Percentiles rank a stretch among this genome's conserved stretches.
Conservation (phyloP, 2,113 vertebrate genomes). For the Irena cyanogastra region DNA sequence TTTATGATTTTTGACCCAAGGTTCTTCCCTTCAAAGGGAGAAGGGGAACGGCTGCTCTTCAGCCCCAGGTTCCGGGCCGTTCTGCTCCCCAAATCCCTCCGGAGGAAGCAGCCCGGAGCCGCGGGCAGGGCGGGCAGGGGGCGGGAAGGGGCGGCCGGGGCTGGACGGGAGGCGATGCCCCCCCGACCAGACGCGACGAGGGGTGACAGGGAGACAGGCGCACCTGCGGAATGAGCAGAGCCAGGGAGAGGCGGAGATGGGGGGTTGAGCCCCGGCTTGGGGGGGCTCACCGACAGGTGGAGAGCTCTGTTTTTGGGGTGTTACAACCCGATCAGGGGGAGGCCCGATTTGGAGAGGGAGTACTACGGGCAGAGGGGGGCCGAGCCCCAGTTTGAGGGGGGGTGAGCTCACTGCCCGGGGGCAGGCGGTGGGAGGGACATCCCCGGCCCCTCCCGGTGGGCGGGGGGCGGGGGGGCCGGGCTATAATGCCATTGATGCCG, state of each 20-base stretch:
- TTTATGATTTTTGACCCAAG: neutral
- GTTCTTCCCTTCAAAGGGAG: neutral
- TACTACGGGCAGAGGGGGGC: neutral
- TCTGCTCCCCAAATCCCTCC: neutral
- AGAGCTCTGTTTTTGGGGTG: neutral
- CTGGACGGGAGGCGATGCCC: neutral
- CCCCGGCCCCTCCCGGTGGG: neutral
- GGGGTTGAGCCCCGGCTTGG: neutral
- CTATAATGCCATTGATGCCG: slow-evolving; percentile 55
- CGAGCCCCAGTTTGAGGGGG: neutral
- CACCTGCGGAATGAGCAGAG: neutral
- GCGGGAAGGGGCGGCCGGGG: neutral
- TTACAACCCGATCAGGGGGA: neutral
- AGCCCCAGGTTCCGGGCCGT: fast-evolving
- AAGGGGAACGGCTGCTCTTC: no score
- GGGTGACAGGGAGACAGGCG: neutral
- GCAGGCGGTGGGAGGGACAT: neutral
- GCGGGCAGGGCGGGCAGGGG: neutral
- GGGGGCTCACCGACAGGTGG: neutral
- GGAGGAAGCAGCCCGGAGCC: neutral
- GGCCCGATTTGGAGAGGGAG: neutral
- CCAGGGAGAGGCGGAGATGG: neutral
- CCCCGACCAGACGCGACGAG: neutral
- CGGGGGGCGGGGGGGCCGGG: slow-evolving; percentile 27
- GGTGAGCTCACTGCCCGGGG: neutral